Evolutionary conservation across 2,113 vertebrate species (phyloP).

Genomic region (Oreochromis spilurus): DNA sequence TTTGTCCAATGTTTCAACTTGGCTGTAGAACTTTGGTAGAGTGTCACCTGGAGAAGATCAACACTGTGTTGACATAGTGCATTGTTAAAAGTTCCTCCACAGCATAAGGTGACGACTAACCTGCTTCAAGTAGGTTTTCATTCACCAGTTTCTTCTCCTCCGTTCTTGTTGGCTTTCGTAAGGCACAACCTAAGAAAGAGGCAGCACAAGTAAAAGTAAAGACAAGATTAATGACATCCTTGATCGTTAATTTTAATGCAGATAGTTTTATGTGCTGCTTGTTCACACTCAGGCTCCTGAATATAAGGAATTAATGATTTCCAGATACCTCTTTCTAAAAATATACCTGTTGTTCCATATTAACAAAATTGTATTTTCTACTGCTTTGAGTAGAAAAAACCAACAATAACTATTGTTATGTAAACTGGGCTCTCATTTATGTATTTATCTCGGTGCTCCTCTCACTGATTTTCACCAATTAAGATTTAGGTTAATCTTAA

Average conservation of each 20-base stretch:
- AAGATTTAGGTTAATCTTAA: not conserved
- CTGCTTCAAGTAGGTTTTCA: not conserved
- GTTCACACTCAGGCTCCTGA: not conserved
- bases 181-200: not conserved
- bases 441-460: not conserved
- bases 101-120: not conserved
- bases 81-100: not conserved
- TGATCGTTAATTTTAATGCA: not conserved
- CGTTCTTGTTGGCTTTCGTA: not conserved
- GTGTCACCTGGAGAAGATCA: not conserved
- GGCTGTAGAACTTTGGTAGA: not conserved
- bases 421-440: not conserved
- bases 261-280: not conserved
- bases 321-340: not conserved
- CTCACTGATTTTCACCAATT: not conserved
- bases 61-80: not conserved
- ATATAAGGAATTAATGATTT: not conserved
- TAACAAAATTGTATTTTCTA: not conserved
- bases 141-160: not conserved
- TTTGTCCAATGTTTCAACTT: not conserved
- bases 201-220: not conserved
- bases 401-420: not conserved
- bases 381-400: not conserved
- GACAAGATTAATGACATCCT: not conserved
- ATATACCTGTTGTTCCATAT: not conserved